These are phyloP conservation scores for Standfussiana lucernea DNA, from an alignment of 2,888 invertebrate species.

Conservation along the genomic window DNA sequence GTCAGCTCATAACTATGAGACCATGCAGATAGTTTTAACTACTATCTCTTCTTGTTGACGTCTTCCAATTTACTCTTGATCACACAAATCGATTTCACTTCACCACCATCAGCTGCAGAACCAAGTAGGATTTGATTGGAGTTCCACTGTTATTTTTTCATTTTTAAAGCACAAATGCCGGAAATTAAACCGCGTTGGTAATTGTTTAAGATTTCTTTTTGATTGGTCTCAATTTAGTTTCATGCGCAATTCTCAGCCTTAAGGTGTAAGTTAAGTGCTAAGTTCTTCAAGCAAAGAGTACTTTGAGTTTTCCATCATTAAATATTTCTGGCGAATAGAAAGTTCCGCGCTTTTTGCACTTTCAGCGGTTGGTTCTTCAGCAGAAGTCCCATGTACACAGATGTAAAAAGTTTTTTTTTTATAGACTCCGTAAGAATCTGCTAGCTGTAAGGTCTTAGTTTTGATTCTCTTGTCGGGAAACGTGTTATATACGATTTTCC, in stretches of 20 bases:
- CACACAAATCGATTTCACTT: constrained; percentile 31
- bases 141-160: constrained; percentile 40
- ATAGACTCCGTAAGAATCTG: not conserved
- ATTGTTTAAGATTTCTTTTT: constrained; percentile 24
- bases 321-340: not conserved
- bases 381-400: not conserved
- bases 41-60: not conserved
- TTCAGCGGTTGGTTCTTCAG: not conserved
- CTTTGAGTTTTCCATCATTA: not conserved
- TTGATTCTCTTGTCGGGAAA: not conserved
- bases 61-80: not conserved
- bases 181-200: constrained; percentile 56
- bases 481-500: not conserved
- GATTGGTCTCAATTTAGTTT: not conserved
- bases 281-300: not conserved
- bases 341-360: not conserved
- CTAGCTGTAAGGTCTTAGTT: not conserved
- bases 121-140: constrained; percentile 26
- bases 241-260: not conserved
- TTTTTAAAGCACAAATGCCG: constrained; percentile 50
- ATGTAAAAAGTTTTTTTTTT: not conserved
- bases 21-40: not conserved
- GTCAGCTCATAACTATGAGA: not conserved
- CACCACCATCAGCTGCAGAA: constrained; percentile 25
- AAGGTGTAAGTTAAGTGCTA: not conserved